These are phyloP conservation scores for Mesoclemmys tuberculata DNA, from an alignment of 2,113 vertebrate species.

Conservation along the genomic window DNA sequence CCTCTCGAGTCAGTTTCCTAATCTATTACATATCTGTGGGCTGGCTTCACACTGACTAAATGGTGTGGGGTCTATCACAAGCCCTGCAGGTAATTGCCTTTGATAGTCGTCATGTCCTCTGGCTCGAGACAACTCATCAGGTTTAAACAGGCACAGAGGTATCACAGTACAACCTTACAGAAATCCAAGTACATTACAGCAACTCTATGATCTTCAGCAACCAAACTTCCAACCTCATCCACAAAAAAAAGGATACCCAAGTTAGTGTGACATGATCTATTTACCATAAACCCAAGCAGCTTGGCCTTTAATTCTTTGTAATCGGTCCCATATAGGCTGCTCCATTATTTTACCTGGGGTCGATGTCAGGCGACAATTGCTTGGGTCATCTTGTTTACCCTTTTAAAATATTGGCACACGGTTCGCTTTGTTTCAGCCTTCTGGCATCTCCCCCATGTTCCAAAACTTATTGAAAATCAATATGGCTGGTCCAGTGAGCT, in stretches of 20 bases:
- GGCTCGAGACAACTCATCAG: background rate
- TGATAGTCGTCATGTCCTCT: background rate
- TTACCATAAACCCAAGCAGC: background rate
- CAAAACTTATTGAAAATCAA: background rate
- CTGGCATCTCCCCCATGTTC: background rate
- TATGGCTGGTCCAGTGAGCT: background rate
- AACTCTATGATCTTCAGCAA: background rate
- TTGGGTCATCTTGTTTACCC: background rate
- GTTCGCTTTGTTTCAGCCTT: background rate
- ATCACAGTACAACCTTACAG: background rate
- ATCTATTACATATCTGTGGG: background rate
- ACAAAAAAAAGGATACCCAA: background rate
- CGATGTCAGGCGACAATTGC: background rate
- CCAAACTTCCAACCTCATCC: background rate
- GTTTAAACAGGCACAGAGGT: background rate
- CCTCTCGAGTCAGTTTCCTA: background rate
- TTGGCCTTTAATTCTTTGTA: background rate
- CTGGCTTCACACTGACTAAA: background rate
- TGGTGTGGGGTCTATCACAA: background rate
- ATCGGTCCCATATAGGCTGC: background rate
- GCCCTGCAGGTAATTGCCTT: background rate
- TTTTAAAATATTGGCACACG: fast-evolving
- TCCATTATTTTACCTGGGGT: background rate
- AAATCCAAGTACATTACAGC: background rate
- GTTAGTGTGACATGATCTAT: background rate